Conservation (phyloP, 1,140 invertebrate species). For the Leptonema lineaticorne region DNA sequence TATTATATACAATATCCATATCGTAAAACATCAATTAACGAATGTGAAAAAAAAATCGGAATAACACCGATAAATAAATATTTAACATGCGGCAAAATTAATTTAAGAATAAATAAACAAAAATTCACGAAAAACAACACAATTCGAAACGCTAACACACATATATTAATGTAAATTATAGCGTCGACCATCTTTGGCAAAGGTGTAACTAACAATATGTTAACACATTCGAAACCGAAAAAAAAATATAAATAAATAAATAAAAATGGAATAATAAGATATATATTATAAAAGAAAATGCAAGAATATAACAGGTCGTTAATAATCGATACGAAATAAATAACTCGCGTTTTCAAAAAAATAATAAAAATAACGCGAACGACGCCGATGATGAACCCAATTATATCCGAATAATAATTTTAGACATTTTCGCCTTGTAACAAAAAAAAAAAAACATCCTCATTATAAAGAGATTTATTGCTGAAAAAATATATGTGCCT, state of each 20-base stretch:
- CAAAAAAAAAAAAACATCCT: conserved; percentile 36
- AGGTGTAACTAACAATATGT: neutral
- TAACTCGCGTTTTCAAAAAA: neutral
- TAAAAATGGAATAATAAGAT: too few relatives aligned
- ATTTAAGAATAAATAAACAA: too few relatives aligned
- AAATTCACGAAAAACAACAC: too few relatives aligned
- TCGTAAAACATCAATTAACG: too few relatives aligned
- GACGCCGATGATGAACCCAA: conserved; percentile 25
- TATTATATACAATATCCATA: too few relatives aligned
- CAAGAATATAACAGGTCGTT: neutral
- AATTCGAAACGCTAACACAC: too few relatives aligned
- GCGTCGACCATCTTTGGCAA: neutral
- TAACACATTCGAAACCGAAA: neutral
- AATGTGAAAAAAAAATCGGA: too few relatives aligned
- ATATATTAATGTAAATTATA: conserved; percentile 8
- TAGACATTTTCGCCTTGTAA: conserved; percentile 25
- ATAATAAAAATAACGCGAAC: neutral
- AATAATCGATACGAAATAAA: conserved; percentile 14
- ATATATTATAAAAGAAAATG: too few relatives aligned
- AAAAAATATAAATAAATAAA: conserved; percentile 2
- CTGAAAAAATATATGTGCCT: conserved; percentile 18
- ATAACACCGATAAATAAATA: too few relatives aligned
- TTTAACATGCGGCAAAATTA: too few relatives aligned
- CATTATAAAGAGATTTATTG: conserved; percentile 40
- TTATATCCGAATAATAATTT: conserved; percentile 38